phyloP scores from a whole-genome alignment of 1,140 invertebrate genomes.

The Drosophila willistoni region DNA sequence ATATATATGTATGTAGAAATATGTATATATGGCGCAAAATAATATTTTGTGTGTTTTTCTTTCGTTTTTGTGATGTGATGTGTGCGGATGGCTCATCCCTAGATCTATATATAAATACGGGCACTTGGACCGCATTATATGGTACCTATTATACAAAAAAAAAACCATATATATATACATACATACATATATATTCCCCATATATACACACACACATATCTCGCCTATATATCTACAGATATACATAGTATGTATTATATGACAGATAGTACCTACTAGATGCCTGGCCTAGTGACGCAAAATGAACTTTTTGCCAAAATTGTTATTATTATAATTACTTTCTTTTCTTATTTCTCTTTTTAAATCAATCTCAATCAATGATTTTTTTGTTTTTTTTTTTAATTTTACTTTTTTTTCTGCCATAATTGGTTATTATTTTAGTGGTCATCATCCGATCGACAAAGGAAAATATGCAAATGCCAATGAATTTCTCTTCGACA shows the following conservation, averaged over 20 bases:
- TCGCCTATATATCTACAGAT: constrained; percentile 5
- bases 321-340: constrained; percentile 38
- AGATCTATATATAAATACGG: constrained; percentile 38
- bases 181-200: neutral
- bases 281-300: constrained; percentile 49
- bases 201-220: neutral
- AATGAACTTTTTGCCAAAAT: constrained; percentile 47
- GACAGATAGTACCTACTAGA: constrained; percentile 29
- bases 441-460: neutral
- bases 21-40: constrained; percentile 54
- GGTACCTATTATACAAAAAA: constrained; percentile 14
- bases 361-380: constrained; percentile 5
- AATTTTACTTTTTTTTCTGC: no score
- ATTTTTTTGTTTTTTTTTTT: no score
- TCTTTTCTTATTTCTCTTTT: neutral
- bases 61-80: constrained; percentile 9
- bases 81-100: constrained; percentile 44
- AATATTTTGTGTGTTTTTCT: constrained; percentile 10
- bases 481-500: constrained; percentile 73
- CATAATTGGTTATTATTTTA: constrained; percentile 34
- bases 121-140: constrained; percentile 21
- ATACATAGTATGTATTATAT: constrained; percentile 13
- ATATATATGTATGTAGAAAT: constrained; percentile 28
- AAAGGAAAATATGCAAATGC: constrained; percentile 66
- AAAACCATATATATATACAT: no score